Evolutionary conservation across 2,888 invertebrate genomes (phyloP), one percentile per base, ranked within the genome.

Genomic region (Stegophylla sp.): DNA sequence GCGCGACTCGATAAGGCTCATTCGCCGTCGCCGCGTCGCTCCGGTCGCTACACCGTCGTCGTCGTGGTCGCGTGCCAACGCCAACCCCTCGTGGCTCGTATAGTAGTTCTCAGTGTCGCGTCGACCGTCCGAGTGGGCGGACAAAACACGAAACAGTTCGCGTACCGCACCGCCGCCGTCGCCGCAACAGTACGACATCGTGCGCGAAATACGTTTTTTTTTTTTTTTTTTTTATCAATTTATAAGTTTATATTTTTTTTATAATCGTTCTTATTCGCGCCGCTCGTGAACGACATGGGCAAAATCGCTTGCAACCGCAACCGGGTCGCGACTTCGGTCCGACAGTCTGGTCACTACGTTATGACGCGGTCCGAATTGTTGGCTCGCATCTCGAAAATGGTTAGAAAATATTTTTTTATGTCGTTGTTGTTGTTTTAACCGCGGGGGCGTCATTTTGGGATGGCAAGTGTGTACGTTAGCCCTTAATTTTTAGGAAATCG

Each of bases 251-350:
- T n/a, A n/a, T n/a, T n/a, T n/a, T n/a, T n/a, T n/a, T n/a, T n/a
- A n/a, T n/a, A n/a, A n/a, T n/a, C n/a, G n/a, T n/a, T n/a, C n/a
- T n/a, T n/a, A n/a, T n/a, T n/a, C n/a, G n/a, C n/a, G n/a, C n/a
- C n/a, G n/a, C n/a, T n/a, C n/a, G n/a, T n/a, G n/a, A n/a, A 26
- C 23, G 45, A 59, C 26, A 79, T 79, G 79, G 79, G 79, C 15
- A 79, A 79, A 71, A 63, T 79, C 59, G 79, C 79, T 45, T 79
- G 79, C 69, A 79, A 79, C 51, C 79, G 79, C 10, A 79, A 79
- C 51, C 69, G 79, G 48, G 64, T 75, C 41, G 34, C 79, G 41
- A n/a, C 48, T 48, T 61, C 67, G n/a, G 79, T 63, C 51, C 79
- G 79, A 23, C 79, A 79, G 71, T 51, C 69, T 20, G 12, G 48